Evolutionary conservation across 2,888 invertebrate species (phyloP).

Genomic region (Ophion costatus): DNA sequence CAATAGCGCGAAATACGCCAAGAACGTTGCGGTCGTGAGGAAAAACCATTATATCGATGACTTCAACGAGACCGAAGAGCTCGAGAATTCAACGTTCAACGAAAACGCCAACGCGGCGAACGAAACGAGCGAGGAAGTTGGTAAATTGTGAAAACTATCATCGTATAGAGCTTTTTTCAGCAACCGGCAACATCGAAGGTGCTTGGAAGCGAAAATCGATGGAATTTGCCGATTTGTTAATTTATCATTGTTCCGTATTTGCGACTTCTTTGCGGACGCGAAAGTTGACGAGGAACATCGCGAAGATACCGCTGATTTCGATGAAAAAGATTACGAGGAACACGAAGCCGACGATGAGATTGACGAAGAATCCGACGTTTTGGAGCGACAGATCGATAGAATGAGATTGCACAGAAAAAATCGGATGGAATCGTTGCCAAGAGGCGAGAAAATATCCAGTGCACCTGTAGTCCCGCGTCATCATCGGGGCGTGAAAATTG

Average conservation of each 20-base stretch:
- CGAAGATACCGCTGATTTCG: conserved; percentile 56
- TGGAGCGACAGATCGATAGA: conserved; percentile 39
- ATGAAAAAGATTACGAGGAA: conserved; percentile 73
- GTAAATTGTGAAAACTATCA: conserved; percentile 46
- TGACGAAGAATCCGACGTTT: conserved; percentile 74
- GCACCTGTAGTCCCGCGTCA: conserved; percentile 29
- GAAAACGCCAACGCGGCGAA: conserved; percentile 57
- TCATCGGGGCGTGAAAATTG: conserved; percentile 33
- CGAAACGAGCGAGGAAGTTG: conserved; percentile 61
- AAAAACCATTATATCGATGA: conserved; percentile 69
- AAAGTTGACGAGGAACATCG: conserved; percentile 32
- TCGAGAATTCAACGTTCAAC: conserved; percentile 50
- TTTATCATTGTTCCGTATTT: conserved; percentile 1
- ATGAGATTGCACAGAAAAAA: conserved; percentile 49
- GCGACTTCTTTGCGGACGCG: neutral
- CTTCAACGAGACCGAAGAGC: conserved; percentile 66
- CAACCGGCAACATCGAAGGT: neutral
- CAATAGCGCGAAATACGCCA: conserved; percentile 18
- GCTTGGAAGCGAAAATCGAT: neutral
- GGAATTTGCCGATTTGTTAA: neutral
- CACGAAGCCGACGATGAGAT: conserved; percentile 75
- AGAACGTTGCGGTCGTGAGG: conserved; percentile 64
- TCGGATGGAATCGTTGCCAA: conserved; percentile 24
- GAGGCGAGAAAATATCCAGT: conserved; percentile 34
- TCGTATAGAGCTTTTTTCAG: neutral